Percentiles rank a stretch among this genome's conserved stretches.
These are phyloP conservation scores for Gallinago stenura DNA, from an alignment of 2,797 vertebrate species.

Conservation along the genomic window DNA sequence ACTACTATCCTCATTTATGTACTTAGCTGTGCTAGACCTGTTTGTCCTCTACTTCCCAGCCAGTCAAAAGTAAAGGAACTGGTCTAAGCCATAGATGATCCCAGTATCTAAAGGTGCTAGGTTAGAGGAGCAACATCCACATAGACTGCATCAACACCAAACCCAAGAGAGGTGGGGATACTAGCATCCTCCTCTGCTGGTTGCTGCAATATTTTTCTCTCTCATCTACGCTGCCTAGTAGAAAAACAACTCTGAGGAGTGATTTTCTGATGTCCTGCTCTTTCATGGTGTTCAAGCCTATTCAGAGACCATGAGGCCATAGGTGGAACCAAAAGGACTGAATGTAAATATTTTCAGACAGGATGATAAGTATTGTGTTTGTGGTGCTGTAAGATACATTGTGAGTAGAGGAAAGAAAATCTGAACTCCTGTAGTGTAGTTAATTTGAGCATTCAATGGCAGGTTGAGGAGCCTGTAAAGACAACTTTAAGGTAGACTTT, in stretches of 20 bases:
- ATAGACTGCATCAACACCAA: no score
- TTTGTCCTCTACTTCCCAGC: not conserved
- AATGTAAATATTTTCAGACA: not conserved
- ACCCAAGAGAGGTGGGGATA: not conserved
- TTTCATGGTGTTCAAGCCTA: not conserved
- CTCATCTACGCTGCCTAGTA: not conserved
- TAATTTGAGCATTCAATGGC: not conserved
- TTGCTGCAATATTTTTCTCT: not conserved
- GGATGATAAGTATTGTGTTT: not conserved
- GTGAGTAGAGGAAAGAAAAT: not conserved
- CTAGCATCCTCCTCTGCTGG: not conserved
- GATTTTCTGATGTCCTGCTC: not conserved
- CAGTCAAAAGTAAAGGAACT: not conserved
- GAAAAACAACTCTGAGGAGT: not conserved
- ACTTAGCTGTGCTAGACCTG: not conserved
- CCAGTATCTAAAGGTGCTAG: not conserved
- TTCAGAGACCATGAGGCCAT: not conserved
- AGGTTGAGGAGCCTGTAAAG: not conserved
- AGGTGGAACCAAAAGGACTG: not conserved
- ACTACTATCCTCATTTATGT: not conserved
- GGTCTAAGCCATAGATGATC: not conserved
- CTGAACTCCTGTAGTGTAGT: not conserved
- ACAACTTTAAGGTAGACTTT: not conserved
- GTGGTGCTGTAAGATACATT: not conserved
- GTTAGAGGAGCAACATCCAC: not conserved